Base-by-base conservation (phyloP, 1,140 invertebrate genomes). In the Pseudobourletiella spinata region DNA sequence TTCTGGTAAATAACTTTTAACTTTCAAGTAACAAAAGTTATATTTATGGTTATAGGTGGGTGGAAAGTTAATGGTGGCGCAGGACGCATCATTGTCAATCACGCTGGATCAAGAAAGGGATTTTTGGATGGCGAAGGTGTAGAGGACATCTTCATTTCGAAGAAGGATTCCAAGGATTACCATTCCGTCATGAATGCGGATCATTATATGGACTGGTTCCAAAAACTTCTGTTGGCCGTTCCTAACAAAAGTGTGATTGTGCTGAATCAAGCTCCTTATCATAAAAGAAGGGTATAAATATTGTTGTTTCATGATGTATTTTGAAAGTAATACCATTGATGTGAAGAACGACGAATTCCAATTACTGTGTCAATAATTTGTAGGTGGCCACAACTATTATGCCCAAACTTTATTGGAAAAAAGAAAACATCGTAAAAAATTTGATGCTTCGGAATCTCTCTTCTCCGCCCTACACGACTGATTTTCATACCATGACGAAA, bases 41-140 rank as follows among this genome's bases (percentile, higher is more conserved):
- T n/a, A n/a, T n/a, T n/a, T n/a, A n/a, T 26, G 20, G 48, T 16
- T 20, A 14, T 25, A 58, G 62, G 62, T 1, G 62, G 62, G 3
- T 64, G 44, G 44, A 15, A 16, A 24, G 46, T 64, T 6, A 64
- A 64, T 6, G 20, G 20, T n/a, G 56, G 56, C 39, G n/a, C 18
- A n/a, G 62, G 56, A 1, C n/a, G 55, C 15, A 44, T 63, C 14
- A 63, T 59, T 43, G 28, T 63, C 4, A 63, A 63, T 29, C 61
- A 63, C 25, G 39, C 50, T 2, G 61, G 61, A 2, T 14, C 8
- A 4, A 22, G 59, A 14, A n/a, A 50, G 30, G 62, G 62, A 24
- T 59, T 58, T 20, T 18, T 63, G 11, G n/a, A n/a, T n/a, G n/a
- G n/a, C n/a, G 6, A 32, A 35, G 39, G 42, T 35, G 35, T 20